Base-by-base conservation (phyloP, 2,113 vertebrate genomes). In the Dunckerocampus dactyliophorus region DNA sequence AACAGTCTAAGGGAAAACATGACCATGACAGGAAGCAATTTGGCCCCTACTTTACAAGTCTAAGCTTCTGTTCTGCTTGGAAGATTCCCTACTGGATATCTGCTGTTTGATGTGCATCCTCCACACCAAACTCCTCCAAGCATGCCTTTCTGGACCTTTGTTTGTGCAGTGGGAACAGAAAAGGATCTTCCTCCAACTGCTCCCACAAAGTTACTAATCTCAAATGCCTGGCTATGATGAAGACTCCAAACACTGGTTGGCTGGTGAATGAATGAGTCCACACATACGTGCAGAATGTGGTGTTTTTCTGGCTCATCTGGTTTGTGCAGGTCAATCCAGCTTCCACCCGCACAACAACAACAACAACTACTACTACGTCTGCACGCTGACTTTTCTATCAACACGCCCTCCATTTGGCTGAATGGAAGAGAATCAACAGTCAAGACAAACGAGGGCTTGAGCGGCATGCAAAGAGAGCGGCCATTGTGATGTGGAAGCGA, bases 361-460 rank as follows among this genome's bases (percentile, higher is more conserved):
- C 47, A 20, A n/a, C 47, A 12, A 43, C 39, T 14, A 19, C 20
- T 1, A 49, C 47, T 11, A n/a, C 47, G 47, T 19, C 31, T 5
- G 31, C 31, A 34, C 21, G 11, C 20, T 20, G 48, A 9, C 6
- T 8, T 10, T 59, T 59, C 48, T 8, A 28, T 45, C 22, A 82
- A 72, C 85, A 83, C 85, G 34, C 85, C 87, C 87, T 70, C 45
- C 42, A 73, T 79, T 80, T 66, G 71, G 79, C 62, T 76, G 65
- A 74, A 70, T 79, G 81, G 75, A 72, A 59, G 76, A 54, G 69
- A 81, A 63, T 71, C 83, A 83, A 85, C 75, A 82, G 6, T 47
- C 21, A 4, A 56, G 65, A 51, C 69, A 59, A 60, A 71, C 13
- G 61, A 72, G 62, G 31, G 14, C 50, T 17, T 6, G 16, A 50